phyloP scores from a whole-genome alignment of 2,797 vertebrate species.

The Girardinus metallicus region DNA sequence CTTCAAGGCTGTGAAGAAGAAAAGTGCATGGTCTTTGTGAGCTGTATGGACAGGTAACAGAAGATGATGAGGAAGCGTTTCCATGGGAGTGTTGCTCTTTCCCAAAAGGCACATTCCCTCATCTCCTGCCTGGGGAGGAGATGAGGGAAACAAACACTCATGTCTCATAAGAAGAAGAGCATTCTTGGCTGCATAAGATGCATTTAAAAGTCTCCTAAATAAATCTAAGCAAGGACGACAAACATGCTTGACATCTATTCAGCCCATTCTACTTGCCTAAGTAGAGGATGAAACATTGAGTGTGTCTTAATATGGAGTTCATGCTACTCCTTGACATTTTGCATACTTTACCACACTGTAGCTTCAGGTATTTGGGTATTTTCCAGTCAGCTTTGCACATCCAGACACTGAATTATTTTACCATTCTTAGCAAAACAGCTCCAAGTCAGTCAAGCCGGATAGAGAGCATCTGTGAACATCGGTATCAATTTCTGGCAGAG shows the following conservation, averaged over 20 bases:
- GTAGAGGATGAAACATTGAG: constrained; percentile 34
- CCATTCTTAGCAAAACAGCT: not conserved
- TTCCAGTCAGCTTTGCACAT: not conserved
- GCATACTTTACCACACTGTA: not conserved
- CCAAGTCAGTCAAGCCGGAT: not conserved
- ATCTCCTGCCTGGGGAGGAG: constrained; percentile 67
- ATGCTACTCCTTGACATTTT: not conserved
- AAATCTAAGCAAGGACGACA: constrained; percentile 58
- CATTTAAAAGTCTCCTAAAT: constrained; percentile 61
- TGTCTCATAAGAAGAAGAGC: constrained; percentile 69
- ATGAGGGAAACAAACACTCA: constrained; percentile 69
- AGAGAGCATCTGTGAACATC: not conserved
- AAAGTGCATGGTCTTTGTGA: constrained; percentile 45
- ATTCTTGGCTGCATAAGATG: constrained; percentile 68
- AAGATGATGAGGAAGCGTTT: constrained; percentile 48
- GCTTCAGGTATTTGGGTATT: not conserved
- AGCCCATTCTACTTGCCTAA: constrained; percentile 18
- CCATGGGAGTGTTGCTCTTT: constrained; percentile 67
- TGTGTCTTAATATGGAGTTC: not conserved
- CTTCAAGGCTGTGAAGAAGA: constrained; percentile 31
- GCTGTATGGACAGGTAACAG: constrained; percentile 38
- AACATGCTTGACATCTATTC: constrained; percentile 39
- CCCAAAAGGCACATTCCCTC: constrained; percentile 66
- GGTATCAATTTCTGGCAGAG: not conserved
- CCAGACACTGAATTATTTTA: not conserved